Conservation (phyloP, 2,888 invertebrate species). For the Agonopterix heracliana region DNA sequence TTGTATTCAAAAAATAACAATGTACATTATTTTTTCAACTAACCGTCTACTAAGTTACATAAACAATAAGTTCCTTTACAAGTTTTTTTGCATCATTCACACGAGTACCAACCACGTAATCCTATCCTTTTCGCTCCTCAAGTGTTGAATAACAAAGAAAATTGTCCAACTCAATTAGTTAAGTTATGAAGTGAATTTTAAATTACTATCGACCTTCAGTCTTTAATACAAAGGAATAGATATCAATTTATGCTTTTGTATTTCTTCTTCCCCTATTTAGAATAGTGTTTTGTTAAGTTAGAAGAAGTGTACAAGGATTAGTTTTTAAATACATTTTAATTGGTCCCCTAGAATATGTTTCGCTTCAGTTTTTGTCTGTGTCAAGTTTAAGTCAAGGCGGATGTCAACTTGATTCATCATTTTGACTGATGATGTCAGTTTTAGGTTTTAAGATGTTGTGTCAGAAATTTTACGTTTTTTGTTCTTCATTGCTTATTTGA, state of each 20-base stretch:
- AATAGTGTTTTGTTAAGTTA: slow-evolving; percentile 9
- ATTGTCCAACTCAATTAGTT: slow-evolving; percentile 47
- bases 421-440: slow-evolving; percentile 34
- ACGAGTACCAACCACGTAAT: slow-evolving; percentile 22
- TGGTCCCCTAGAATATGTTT: slow-evolving; percentile 38
- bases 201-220: slow-evolving; percentile 26
- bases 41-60: too few species aligned
- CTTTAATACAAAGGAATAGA: slow-evolving; percentile 10
- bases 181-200: slow-evolving; percentile 34
- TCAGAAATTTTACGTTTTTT: too few species aligned
- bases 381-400: slow-evolving; percentile 10
- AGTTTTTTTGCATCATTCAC: slow-evolving; percentile 30
- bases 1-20: too few species aligned
- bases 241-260: background rate
- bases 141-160: slow-evolving; percentile 37
- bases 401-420: slow-evolving; percentile 30
- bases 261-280: slow-evolving; percentile 3
- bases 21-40: too few species aligned
- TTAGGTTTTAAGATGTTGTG: slow-evolving; percentile 9
- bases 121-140: slow-evolving; percentile 25
- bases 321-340: slow-evolving; percentile 59
- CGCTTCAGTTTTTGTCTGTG: slow-evolving; percentile 15
- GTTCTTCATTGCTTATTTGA: too few species aligned
- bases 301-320: slow-evolving; percentile 36
- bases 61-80: too few species aligned